These are phyloP conservation scores for Clarias batrachus DNA, from an alignment of 2,113 vertebrate genomes.

Conservation along the genomic window DNA sequence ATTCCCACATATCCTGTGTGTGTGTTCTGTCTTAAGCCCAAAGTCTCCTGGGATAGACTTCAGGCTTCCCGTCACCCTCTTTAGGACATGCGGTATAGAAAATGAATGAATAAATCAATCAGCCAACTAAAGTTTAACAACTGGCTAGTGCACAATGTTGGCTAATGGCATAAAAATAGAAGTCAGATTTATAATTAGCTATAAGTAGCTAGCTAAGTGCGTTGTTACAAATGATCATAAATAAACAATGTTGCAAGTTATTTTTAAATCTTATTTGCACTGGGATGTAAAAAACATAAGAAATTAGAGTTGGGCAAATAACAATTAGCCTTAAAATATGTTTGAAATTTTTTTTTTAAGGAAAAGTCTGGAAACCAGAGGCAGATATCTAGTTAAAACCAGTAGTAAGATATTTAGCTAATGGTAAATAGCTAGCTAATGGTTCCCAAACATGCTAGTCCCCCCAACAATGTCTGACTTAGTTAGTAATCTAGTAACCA, in stretches of 20 bases:
- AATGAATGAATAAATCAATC: too few species aligned
- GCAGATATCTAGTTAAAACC: too few species aligned
- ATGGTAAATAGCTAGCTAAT: neutral
- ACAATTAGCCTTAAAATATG: neutral
- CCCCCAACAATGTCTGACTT: too few species aligned
- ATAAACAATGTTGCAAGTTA: neutral
- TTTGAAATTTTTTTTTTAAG: too few species aligned
- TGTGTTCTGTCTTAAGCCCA: too few species aligned
- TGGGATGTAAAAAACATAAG: neutral
- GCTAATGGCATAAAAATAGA: neutral
- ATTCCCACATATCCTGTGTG: too few species aligned
- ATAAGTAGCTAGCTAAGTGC: neutral
- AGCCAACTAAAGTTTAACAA: neutral
- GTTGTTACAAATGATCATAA: neutral
- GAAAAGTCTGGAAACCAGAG: too few species aligned
- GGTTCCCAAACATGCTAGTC: too few species aligned
- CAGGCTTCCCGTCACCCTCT: too few species aligned
- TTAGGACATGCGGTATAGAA: too few species aligned
- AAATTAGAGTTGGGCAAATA: neutral
- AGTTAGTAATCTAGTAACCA: too few species aligned
- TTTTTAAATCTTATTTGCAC: neutral
- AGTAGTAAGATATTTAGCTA: neutral
- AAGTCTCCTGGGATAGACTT: too few species aligned
- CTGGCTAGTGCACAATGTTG: neutral
- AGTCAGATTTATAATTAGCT: neutral